Evolutionary conservation across 2,113 vertebrate genomes (phyloP), one percentile per base, ranked within the genome.

Genomic region (Dipodomys stephensi): DNA sequence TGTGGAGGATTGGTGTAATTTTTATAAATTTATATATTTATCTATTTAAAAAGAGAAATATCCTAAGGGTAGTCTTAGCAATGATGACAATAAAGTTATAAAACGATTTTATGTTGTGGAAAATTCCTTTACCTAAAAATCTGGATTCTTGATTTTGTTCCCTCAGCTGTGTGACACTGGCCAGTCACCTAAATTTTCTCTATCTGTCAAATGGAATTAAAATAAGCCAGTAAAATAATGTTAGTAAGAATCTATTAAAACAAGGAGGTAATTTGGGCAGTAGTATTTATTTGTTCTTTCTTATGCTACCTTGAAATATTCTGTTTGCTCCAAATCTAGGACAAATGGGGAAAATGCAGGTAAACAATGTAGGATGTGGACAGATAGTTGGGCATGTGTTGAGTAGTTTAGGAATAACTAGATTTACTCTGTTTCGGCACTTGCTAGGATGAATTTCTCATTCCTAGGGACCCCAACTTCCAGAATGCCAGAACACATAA

Each of bases 11-110:
- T 1, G 0, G 71, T 30, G 87, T 78, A 9, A 2, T 25, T 72
- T 96, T 96, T 95, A 94, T n/a, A 62, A 95, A 81, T 39, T 39
- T 39, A 39, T 39, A 39, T 39, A 39, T 39, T 39, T 32, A 87
- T 39, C 74, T 83, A 49, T 87, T 85, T 64, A 28, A 83, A 96
- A 93, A 85, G n/a, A 83, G 53, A 91, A 86, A 83, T 93, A 60
- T 86, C 76, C 20, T 72, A 79, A 30, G 28, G 44, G 32, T 82
- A 79, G 22, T 22, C 13, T 39, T 44, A 83, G 74, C 92, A 80
- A 85, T 72, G 44, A 83, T 35, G 11, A 53, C 39, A 80, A 6
- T 88, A 77, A 78, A 79, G 62, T 44, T 94, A 25, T 8, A 92
- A 67, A 82, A n/a, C 92, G 62, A 83, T 77, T 83, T 35, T 0